Evolutionary conservation across 2,888 invertebrate genomes (phyloP), one percentile per base, ranked within the genome.

Genomic region (Epirrhoe tristata): DNA sequence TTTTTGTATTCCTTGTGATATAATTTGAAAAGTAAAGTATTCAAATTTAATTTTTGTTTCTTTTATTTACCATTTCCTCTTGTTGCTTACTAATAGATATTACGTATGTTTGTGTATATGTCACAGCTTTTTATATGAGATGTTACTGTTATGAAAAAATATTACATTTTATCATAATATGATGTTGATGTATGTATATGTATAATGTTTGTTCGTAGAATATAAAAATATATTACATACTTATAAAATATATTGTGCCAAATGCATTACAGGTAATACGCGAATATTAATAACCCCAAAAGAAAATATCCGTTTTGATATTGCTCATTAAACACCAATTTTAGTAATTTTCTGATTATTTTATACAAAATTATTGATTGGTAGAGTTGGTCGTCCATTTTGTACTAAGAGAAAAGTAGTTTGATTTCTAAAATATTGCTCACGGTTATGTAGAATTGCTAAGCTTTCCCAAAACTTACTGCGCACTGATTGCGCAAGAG

Each of bases 11-110:
- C 82, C 80, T 82, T 83, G 82, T 83, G 83, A 88, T 92, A 90
- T 89, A 88, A 88, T 89, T 88, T 84, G 75, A 85, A 85, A 89
- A 89, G 88, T 89, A 90, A 90, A 86, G 79, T 80, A 87, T 86
- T 84, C 77, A 85, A 88, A 84, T 78, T 43, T 74, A 81, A 80
- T 83, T 84, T 80, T 82, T 80, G 72, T 87, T 86, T 89, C 80
- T 89, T 87, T 87, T 78, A 88, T 89, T 86, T 85, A 77, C 56
- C 59, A 50, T 67, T 64, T 61, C 73, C 78, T 24, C 77, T 81
- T 78, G 67, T 80, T 81, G 82, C 82, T 76, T 77, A 72, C 70
- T 83, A 80, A 80, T 82, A 77, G 69, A 67, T 76, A 76, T 78
- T 80, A 79, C 81, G 78, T 87, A 79, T 81, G 74, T 75, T 73